Conservation (phyloP, 2,113 vertebrate species). For the Egretta garzetta region DNA sequence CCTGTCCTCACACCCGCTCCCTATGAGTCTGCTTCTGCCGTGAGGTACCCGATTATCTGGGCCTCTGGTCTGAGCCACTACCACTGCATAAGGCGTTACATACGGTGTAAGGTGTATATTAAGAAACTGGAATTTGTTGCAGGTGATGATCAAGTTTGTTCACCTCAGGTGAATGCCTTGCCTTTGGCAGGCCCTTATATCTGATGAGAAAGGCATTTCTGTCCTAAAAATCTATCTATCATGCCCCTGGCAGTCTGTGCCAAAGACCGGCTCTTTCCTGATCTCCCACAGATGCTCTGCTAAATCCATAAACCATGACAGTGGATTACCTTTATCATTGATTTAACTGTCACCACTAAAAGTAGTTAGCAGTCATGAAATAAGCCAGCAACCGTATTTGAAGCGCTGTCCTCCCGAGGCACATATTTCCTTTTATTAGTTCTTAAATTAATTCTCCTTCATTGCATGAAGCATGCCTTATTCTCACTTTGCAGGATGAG, state of each 20-base stretch:
- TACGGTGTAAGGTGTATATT: background rate
- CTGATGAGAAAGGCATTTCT: background rate
- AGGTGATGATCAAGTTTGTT: background rate
- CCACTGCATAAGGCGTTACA: background rate
- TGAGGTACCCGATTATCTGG: background rate
- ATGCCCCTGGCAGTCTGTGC: background rate
- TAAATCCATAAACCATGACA: conserved; percentile 56
- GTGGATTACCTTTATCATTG: conserved; percentile 62
- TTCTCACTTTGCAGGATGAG: conserved; percentile 31
- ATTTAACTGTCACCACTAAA: conserved; percentile 61
- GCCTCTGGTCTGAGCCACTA: background rate
- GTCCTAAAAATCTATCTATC: background rate
- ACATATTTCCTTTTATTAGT: conserved; percentile 47
- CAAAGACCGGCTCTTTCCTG: background rate
- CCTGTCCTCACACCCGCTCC: background rate
- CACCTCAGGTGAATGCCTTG: background rate
- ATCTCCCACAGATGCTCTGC: conserved; percentile 19
- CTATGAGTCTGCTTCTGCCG: background rate
- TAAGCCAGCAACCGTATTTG: conserved; percentile 2
- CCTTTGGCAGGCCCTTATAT: background rate
- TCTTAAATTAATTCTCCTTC: conserved; percentile 56
- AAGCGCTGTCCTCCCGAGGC: background rate
- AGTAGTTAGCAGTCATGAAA: conserved; percentile 60
- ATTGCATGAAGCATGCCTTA: background rate
- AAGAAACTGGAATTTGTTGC: background rate